Evolutionary conservation across 2,113 vertebrate genomes (phyloP).

Genomic region (Sceloporus tristichus): DNA sequence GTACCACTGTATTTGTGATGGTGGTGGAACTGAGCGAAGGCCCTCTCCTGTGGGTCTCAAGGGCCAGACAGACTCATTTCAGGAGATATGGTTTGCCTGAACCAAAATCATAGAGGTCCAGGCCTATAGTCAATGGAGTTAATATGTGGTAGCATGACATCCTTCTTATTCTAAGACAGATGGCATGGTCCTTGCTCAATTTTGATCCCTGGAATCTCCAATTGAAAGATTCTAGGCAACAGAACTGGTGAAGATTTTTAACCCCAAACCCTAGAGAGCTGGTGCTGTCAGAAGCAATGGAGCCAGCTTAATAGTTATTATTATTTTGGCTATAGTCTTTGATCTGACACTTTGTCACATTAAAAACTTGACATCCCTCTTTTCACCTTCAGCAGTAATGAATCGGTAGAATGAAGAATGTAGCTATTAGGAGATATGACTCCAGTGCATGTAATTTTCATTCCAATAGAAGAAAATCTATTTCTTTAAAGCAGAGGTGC

Average conservation of each 20-base stretch:
- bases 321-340: background rate
- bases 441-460: constrained; percentile 16
- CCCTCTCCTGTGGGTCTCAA: too few species aligned
- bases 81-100: too few species aligned
- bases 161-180: background rate
- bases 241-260: background rate
- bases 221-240: background rate
- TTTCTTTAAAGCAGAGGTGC: constrained; percentile 47
- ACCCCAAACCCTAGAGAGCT: too few species aligned
- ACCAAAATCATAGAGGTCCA: too few species aligned
- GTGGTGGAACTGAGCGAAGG: too few species aligned
- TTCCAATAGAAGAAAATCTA: constrained; percentile 21
- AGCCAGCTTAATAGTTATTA: background rate
- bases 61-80: too few species aligned
- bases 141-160: background rate
- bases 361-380: constrained; percentile 8
- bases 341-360: constrained; percentile 13
- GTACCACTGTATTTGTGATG: too few species aligned
- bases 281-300: background rate
- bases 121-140: too few species aligned
- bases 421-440: constrained; percentile 22
- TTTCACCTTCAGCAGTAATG: constrained; percentile 32
- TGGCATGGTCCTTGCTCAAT: background rate
- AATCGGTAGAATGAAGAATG: constrained; percentile 13
- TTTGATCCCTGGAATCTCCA: background rate